Evolutionary conservation across 2,888 invertebrate species (phyloP).

Genomic region (Agriopis aurantiaria): DNA sequence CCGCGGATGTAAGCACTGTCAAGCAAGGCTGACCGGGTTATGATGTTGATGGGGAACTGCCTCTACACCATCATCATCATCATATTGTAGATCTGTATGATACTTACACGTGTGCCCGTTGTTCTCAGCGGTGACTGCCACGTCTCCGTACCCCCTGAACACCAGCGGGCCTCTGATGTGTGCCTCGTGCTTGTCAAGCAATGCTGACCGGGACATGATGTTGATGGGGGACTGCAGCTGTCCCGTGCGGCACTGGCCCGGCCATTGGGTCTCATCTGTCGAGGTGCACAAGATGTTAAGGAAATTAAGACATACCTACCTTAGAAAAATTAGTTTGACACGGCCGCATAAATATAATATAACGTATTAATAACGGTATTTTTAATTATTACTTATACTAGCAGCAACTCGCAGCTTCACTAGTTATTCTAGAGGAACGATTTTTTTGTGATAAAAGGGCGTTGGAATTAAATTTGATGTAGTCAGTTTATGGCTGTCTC

Average conservation of each 20-base stretch:
- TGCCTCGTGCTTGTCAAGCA: conserved; percentile 70
- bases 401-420: too few relatives aligned
- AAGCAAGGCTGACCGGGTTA: conserved; percentile 81
- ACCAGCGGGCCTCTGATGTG: conserved; percentile 71
- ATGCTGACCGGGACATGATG: conserved; percentile 85
- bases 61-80: too few relatives aligned
- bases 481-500: too few relatives aligned
- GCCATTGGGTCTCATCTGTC: conserved; percentile 85
- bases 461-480: too few relatives aligned
- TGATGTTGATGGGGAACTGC: conserved; percentile 86
- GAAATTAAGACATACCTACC: background rate
- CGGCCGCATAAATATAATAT: too few relatives aligned
- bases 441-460: too few relatives aligned
- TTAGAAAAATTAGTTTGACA: too few relatives aligned
- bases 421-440: too few relatives aligned
- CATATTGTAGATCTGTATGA: too few relatives aligned
- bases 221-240: conserved; percentile 92
- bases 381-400: too few relatives aligned
- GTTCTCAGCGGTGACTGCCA: conserved; percentile 60
- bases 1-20: conserved; percentile 75
- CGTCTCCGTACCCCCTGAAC: conserved; percentile 69
- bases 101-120: too few relatives aligned
- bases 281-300: background rate
- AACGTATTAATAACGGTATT: too few relatives aligned
- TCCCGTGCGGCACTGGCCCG: conserved; percentile 88